These are phyloP conservation scores for Batillaria attramentaria DNA, from an alignment of 1,140 invertebrate genomes.

Conservation along the genomic window DNA sequence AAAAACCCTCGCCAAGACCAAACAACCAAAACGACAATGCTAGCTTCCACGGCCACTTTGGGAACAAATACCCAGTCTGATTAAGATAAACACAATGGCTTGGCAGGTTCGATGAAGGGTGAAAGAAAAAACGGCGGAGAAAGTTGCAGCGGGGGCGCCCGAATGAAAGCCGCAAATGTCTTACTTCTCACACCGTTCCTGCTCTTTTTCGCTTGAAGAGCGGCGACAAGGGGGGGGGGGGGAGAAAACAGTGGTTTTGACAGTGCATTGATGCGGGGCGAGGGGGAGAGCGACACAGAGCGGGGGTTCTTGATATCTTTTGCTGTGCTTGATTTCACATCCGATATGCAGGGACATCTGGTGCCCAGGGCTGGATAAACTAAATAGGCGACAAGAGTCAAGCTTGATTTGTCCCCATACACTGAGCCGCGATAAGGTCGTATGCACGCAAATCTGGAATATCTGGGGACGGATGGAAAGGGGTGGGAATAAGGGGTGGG, in stretches of 20 bases:
- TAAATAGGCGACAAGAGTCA: no score
- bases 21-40: neutral
- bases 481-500: neutral
- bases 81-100: constrained; percentile 24
- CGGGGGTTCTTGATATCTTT: no score
- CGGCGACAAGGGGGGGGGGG: no score
- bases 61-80: constrained; percentile 15
- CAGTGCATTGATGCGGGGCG: neutral
- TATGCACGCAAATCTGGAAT: no score
- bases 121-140: neutral
- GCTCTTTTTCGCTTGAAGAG: neutral
- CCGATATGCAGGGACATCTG: constrained; percentile 5
- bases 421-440: no score
- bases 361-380: no score
- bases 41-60: neutral
- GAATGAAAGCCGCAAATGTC: constrained; percentile 21
- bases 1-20: no score
- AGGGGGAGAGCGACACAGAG: neutral
- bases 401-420: no score
- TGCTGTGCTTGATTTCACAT: constrained; percentile 3
- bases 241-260: neutral
- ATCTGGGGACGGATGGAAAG: neutral
- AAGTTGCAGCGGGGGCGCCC: neutral
- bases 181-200: constrained; percentile 16
- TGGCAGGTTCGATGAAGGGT: constrained; percentile 1